phyloP scores from a whole-genome alignment of 2,888 invertebrate genomes.

The Neria commutata region DNA sequence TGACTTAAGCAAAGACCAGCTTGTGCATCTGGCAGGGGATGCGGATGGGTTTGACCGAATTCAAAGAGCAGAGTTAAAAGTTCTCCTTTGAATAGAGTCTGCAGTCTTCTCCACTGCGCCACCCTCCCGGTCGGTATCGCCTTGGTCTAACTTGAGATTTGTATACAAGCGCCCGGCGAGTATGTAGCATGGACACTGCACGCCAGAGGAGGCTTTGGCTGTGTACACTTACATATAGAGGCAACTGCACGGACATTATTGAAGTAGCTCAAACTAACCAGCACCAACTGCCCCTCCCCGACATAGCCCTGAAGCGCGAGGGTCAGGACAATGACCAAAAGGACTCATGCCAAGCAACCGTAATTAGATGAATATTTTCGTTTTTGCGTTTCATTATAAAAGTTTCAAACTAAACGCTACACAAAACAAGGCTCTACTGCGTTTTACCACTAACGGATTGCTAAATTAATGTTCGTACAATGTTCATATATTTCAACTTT shows the following conservation, averaged over 20 bases:
- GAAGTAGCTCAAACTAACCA: too few species aligned
- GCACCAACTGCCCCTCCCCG: too few species aligned
- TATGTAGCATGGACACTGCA: too few species aligned
- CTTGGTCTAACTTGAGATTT: not conserved
- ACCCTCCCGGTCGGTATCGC: too few species aligned
- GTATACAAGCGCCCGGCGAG: not conserved
- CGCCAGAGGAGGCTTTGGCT: too few species aligned
- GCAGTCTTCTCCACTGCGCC: not conserved
- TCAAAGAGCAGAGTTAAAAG: conserved; percentile 14
- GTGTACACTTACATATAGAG: too few species aligned
- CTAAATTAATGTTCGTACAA: too few species aligned
- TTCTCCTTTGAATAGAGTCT: not conserved
- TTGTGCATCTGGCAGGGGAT: conserved; percentile 9
- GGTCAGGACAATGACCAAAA: not conserved
- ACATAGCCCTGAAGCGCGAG: not conserved
- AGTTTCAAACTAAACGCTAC: too few species aligned
- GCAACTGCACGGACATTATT: not conserved
- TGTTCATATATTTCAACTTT: too few species aligned
- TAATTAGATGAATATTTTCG: not conserved
- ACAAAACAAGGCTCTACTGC: too few species aligned
- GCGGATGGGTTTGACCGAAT: conserved; percentile 12
- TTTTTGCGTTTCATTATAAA: not conserved
- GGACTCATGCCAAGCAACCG: too few species aligned
- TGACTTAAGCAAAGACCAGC: conserved; percentile 6
- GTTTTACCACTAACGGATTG: too few species aligned